A percentile compares a stretch with the other conserved stretches of the same genome.
phyloP scores from a whole-genome alignment of 2,113 vertebrate genomes.

The Neopipo cinnamomea region DNA sequence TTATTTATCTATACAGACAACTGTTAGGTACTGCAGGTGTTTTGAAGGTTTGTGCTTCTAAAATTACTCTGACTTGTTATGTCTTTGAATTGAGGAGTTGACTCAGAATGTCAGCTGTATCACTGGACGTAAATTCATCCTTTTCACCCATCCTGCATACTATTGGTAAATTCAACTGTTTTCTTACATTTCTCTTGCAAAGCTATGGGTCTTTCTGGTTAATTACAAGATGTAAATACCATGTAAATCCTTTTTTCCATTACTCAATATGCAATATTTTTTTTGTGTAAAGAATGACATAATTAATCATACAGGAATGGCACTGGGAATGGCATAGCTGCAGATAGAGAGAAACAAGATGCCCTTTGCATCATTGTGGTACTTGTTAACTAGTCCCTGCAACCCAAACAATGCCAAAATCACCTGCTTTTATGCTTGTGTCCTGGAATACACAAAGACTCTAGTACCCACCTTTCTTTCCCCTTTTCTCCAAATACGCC shows the following conservation, averaged over 20 bases:
- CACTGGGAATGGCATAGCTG: background rate
- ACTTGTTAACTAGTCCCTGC: background rate
- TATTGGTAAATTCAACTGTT: background rate
- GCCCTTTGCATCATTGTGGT: background rate
- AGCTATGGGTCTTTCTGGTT: background rate
- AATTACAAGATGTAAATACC: background rate
- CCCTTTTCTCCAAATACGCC: no score
- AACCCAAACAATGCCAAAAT: background rate
- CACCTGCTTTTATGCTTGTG: background rate
- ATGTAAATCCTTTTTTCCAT: background rate
- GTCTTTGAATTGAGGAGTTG: background rate
- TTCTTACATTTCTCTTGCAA: background rate
- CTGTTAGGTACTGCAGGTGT: background rate
- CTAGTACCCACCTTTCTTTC: no score
- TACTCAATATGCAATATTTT: background rate
- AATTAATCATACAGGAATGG: background rate
- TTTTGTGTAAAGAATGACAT: background rate
- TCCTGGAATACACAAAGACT: no score
- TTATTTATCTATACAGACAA: background rate
- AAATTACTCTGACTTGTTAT: background rate
- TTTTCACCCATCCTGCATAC: background rate
- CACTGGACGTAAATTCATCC: background rate
- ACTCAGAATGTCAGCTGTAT: background rate
- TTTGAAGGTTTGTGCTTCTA: background rate
- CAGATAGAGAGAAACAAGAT: background rate